phyloP scores from a whole-genome alignment of 2,888 invertebrate genomes.

The Agrilus cyanescens region DNA sequence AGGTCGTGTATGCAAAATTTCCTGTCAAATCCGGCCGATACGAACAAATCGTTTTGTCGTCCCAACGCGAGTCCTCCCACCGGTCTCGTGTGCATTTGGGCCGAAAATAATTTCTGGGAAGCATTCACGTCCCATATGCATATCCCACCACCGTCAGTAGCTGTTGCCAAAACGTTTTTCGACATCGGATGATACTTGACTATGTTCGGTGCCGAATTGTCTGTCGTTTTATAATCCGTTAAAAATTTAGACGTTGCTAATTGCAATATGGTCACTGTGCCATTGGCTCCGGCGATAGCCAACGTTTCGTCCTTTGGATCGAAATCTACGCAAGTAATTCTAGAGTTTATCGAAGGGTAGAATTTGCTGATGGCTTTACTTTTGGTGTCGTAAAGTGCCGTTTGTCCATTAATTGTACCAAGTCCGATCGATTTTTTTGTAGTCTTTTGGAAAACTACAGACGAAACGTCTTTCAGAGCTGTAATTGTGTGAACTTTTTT shows the following conservation, averaged over 20 bases:
- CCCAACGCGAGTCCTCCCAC: constrained; percentile 24
- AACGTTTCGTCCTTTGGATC: constrained; percentile 22
- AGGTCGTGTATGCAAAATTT: constrained; percentile 26
- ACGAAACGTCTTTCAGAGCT: constrained; percentile 20
- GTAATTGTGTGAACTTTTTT: constrained; percentile 26
- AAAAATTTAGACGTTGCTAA: constrained; percentile 9
- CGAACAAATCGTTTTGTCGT: constrained; percentile 18
- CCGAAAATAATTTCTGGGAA: constrained; percentile 11
- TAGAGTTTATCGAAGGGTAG: constrained; percentile 16
- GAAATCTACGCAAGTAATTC: constrained; percentile 22
- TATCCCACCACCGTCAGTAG: constrained; percentile 22
- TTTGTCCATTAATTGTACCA: constrained; percentile 24
- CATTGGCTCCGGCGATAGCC: constrained; percentile 16
- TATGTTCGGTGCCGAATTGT: constrained; percentile 8
- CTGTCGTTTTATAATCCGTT: constrained; percentile 10
- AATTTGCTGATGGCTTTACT: constrained; percentile 20
- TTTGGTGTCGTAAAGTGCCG: constrained; percentile 29
- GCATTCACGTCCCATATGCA: constrained; percentile 20
- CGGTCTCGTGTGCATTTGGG: constrained; percentile 18
- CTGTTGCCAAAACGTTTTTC: constrained; percentile 19
- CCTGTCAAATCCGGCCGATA: constrained; percentile 25
- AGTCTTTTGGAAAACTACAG: constrained; percentile 23
- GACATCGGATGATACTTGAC: constrained; percentile 23
- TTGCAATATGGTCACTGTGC: constrained; percentile 15
- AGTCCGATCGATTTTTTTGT: constrained; percentile 27